Conservation (phyloP, 2,888 invertebrate species). For the Rhamnusium bicolor region DNA sequence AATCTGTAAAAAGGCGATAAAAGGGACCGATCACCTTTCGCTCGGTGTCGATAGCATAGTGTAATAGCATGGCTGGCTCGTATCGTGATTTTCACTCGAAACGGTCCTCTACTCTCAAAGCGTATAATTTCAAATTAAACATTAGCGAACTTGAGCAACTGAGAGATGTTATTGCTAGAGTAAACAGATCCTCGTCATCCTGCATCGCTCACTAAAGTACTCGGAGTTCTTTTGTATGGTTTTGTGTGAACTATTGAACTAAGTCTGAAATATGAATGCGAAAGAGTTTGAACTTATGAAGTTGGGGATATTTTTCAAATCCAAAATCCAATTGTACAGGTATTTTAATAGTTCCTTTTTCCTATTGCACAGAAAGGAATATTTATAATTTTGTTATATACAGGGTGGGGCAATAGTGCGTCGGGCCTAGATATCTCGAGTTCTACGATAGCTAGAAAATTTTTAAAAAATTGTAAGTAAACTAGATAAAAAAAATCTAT, state of each 20-base stretch:
- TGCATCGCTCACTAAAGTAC: background rate
- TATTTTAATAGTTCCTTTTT: no score
- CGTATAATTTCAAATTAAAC: conserved; percentile 52
- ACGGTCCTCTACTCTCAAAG: conserved; percentile 29
- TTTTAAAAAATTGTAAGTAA: no score
- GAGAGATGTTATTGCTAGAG: conserved; percentile 43
- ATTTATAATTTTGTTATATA: no score
- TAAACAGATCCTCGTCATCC: conserved; percentile 32
- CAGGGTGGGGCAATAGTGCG: no score
- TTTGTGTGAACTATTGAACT: conserved; percentile 3
- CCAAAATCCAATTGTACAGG: no score
- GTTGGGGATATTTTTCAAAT: no score
- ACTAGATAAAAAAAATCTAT: no score
- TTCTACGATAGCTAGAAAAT: no score
- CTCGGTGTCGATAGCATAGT: conserved; percentile 13
- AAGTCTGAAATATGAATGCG: background rate
- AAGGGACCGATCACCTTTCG: conserved; percentile 35
- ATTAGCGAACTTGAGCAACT: conserved; percentile 38
- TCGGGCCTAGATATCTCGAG: no score
- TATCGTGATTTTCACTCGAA: background rate
- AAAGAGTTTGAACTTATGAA: no score
- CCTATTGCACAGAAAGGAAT: no score
- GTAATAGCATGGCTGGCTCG: background rate
- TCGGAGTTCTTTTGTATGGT: conserved; percentile 29
- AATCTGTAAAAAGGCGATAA: conserved; percentile 24